A percentile compares a stretch with the other conserved stretches of the same genome.
phyloP scores from a whole-genome alignment of 1,140 invertebrate species.

The Lasioglossum baleicum region DNA sequence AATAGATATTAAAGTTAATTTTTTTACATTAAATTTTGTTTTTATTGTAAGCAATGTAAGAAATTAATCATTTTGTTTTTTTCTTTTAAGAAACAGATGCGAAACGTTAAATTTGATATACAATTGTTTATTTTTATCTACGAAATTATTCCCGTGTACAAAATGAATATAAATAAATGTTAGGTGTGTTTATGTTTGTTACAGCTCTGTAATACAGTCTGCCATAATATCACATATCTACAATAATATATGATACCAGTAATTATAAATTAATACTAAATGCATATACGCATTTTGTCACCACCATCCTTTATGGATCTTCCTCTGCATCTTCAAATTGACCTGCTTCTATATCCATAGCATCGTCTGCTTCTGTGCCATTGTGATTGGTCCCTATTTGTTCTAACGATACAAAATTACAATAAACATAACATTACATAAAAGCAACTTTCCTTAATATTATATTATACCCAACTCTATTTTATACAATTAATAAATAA shows the following conservation, averaged over 20 bases:
- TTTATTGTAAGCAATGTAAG: conserved; percentile 21
- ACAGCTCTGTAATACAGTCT: conserved; percentile 57
- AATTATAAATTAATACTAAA: conserved; percentile 74
- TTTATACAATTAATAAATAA: neutral
- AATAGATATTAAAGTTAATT: neutral
- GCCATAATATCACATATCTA: conserved; percentile 60
- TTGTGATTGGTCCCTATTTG: conserved; percentile 70
- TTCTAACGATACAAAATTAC: conserved; percentile 58
- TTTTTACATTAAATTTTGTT: neutral
- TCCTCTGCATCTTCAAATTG: conserved; percentile 83
- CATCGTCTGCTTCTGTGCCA: conserved; percentile 73
- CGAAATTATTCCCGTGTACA: conserved; percentile 75
- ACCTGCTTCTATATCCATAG: conserved; percentile 79
- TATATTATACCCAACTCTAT: neutral
- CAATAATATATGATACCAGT: conserved; percentile 62
- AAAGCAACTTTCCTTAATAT: conserved; percentile 1
- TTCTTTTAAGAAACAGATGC: conserved; percentile 35
- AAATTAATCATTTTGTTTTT: conserved; percentile 17
- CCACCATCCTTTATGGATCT: conserved; percentile 70
- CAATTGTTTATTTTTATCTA: conserved; percentile 71
- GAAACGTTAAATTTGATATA: conserved; percentile 52
- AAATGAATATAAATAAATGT: conserved; percentile 78
- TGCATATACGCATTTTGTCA: conserved; percentile 62
- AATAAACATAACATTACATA: conserved; percentile 20
- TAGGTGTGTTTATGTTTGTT: conserved; percentile 67